These are phyloP conservation scores for Chironomus striatipennis DNA, from an alignment of 1,140 invertebrate species.

Conservation along the genomic window DNA sequence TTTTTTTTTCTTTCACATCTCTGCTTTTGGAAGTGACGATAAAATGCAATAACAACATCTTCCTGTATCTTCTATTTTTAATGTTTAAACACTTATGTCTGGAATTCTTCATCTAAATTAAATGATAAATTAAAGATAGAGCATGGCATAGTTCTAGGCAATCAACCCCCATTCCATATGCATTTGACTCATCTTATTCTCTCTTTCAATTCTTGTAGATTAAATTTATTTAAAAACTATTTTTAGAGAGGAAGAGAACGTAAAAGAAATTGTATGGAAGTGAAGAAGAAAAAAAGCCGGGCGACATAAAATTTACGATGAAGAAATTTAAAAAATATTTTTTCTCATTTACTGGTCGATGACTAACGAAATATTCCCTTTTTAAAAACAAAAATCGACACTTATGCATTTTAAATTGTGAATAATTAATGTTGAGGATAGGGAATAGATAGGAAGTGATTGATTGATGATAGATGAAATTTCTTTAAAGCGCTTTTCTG, in stretches of 20 bases:
- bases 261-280: not conserved
- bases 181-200: not conserved
- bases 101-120: not conserved
- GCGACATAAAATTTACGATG: no score
- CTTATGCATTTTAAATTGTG: conserved; percentile 18
- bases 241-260: not conserved
- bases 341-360: not conserved
- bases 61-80: not conserved
- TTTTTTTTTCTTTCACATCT: not conserved
- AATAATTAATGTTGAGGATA: conserved; percentile 15
- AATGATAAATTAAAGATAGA: no score
- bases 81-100: not conserved
- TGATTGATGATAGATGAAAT: not conserved
- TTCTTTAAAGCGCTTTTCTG: no score
- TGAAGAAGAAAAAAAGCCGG: not conserved
- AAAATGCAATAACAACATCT: conserved; percentile 14
- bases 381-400: not conserved
- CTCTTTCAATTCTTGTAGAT: not conserved
- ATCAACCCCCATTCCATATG: not conserved
- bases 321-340: no score
- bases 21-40: not conserved
- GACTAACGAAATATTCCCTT: conserved; percentile 12
- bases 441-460: not conserved
- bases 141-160: not conserved
- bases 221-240: conserved; percentile 7